These are phyloP conservation scores for Neopipo cinnamomea DNA, from an alignment of 2,113 vertebrate species.

Conservation along the genomic window DNA sequence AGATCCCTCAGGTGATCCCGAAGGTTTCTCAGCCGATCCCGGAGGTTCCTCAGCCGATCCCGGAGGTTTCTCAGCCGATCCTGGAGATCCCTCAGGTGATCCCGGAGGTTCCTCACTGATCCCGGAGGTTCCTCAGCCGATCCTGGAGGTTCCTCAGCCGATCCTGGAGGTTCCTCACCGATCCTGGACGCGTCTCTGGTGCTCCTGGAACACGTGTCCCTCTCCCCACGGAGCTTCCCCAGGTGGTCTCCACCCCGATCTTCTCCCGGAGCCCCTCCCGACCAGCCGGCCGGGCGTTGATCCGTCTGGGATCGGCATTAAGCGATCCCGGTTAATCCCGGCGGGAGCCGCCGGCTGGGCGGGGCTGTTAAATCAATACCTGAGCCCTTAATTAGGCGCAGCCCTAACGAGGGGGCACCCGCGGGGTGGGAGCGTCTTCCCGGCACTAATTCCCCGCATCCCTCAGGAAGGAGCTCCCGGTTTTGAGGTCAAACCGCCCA, in stretches of 20 bases:
- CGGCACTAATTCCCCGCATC: not conserved
- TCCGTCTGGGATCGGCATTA: not conserved
- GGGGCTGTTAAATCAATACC: constrained; percentile 49
- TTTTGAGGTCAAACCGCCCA: not conserved
- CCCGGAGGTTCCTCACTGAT: too few species aligned
- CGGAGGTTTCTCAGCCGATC: too few species aligned
- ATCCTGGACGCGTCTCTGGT: not conserved
- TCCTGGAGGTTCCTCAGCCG: too few species aligned
- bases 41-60: not conserved
- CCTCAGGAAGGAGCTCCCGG: not conserved
- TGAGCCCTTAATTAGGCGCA: constrained; percentile 58
- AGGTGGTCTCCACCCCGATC: not conserved
- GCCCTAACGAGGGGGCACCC: constrained; percentile 18
- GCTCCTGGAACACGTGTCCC: not conserved
- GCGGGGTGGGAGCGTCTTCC: not conserved
- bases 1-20: too few species aligned
- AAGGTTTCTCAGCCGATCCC: not conserved
- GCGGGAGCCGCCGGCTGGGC: constrained; percentile 20
- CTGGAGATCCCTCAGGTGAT: too few species aligned
- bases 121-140: too few species aligned
- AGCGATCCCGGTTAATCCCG: constrained; percentile 26
- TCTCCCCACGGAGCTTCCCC: not conserved
- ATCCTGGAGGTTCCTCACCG: too few species aligned
- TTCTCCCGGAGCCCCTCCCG: not conserved
- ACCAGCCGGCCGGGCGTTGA: not conserved